Evolutionary conservation across 2,113 vertebrate genomes (phyloP).

Genomic region (Oryzias javanicus): DNA sequence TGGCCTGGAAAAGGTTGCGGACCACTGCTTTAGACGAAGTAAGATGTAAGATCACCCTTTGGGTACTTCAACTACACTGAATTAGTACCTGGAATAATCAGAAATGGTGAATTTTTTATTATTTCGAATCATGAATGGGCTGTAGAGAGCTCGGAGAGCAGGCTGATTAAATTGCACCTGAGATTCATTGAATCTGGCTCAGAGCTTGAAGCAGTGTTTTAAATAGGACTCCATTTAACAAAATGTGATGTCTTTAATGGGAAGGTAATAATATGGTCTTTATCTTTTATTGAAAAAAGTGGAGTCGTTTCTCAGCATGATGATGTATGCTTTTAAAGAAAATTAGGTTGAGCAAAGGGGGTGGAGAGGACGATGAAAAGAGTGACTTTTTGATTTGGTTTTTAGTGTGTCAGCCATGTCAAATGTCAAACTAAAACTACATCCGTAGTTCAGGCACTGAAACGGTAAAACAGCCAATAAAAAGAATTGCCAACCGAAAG

Average conservation of each 20-base stretch:
- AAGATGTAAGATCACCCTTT: slow-evolving; percentile 70
- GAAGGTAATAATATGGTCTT: slow-evolving; percentile 77
- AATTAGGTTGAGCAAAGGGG: slow-evolving; percentile 38
- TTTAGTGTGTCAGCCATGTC: slow-evolving; percentile 39
- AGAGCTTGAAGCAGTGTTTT: slow-evolving; percentile 71
- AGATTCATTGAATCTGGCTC: slow-evolving; percentile 75
- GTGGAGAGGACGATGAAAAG: slow-evolving; percentile 34
- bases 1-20: no score
- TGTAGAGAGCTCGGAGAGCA: slow-evolving; percentile 63
- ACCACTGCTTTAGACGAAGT: slow-evolving; percentile 54
- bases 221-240: slow-evolving; percentile 80
- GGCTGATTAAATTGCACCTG: slow-evolving; percentile 73
- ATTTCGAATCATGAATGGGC: slow-evolving; percentile 73
- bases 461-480: slow-evolving; percentile 23
- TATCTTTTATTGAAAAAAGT: slow-evolving; percentile 74
- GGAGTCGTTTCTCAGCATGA: slow-evolving; percentile 60
- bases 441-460: slow-evolving; percentile 23
- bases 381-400: slow-evolving; percentile 36
- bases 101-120: slow-evolving; percentile 78
- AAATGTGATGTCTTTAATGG: slow-evolving; percentile 78
- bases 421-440: slow-evolving; percentile 29
- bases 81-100: slow-evolving; percentile 75
- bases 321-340: slow-evolving; percentile 62
- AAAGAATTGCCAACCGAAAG: slow-evolving; percentile 5
- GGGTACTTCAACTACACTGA: slow-evolving; percentile 65